Base-by-base conservation (phyloP, 2,113 vertebrate species). In the Vulpes vulpes region DNA sequence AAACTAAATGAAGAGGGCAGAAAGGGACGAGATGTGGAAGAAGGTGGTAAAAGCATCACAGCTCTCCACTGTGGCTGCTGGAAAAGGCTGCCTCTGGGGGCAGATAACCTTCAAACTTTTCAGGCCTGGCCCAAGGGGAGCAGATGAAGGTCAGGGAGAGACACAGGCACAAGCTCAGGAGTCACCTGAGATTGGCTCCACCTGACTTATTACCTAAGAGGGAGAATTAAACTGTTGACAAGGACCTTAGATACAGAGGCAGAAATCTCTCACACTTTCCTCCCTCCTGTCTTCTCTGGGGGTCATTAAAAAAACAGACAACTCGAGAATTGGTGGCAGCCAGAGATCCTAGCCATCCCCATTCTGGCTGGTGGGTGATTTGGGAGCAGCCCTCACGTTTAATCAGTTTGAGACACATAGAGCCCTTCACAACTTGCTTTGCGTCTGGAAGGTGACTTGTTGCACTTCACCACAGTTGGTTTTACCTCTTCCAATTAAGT, bases 191-290 rank as follows among this genome's bases (percentile, higher is more conserved):
- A 97, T 74, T 69, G 82, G 60, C 88, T 43, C 4, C 79, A 14
- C 64, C 95, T 73, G 83, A 96, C 96, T 98, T 92, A 97, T 98
- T 96, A 98, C 79, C 88, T 87, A 96, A 90, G 88, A 95, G 27
- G 74, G 90, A 96, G 93, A 98, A 97, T 89, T 89, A 92, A 91
- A 95, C 95, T 97, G 97, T 69, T 94, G 96, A 98, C 89, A 95
- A 95, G 93, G 91, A 95, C 96, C 92, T 95, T 97, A 96, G 92
- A 62, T 20, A 67, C 97, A 98, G 90, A 97, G 93, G 71, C 53
- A 95, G 73, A 95, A 96, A 92, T 95, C 97, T 96, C 95, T 95
- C 89, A 64, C 11, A 0, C 22, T 5, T 43, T 22, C 11, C 9
- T 38, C 25, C 57, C 14, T 23, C 6, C 3, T 38, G 17, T 43